Evolutionary conservation across 2,888 invertebrate species (phyloP), one percentile per base, ranked within the genome.

Genomic region (Hemaris fuciformis): DNA sequence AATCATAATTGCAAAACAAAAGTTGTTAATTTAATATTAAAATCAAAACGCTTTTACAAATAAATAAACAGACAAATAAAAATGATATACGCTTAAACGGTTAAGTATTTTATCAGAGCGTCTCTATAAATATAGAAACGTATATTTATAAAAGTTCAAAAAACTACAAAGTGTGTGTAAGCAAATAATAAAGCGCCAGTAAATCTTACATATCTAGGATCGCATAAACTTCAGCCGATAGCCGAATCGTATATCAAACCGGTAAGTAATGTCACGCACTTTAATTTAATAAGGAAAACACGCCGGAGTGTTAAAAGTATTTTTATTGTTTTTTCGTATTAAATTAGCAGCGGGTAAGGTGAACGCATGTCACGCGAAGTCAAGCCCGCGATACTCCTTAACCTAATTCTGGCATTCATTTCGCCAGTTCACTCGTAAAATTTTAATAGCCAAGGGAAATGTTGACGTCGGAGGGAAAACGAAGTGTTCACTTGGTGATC

Each of bases 381-480:
- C 80, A 69, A 74, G 73, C 81, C 81, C 81, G 77, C 74, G 78
- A 72, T 81, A 78, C 80, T 85, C 83, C 86, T 87, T 90, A 90
- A 90, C 90, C 90, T 86, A 88, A 89, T 91, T 91, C 86, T 77
- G 82, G 82, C 83, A 85, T 90, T 90, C 86, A 90, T 89, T 91
- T 88, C 84, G 81, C 82, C 88, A 88, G 85, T 83, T 89, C 87
- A 88, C 78, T 90, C 88, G 86, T 91, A 88, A 90, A 91, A 89
- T 85, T 89, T 91, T 91, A 91, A 91, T 89, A 83, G 85, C 82
- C 67, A 72, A 71, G 82, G 83, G 83, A 89, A 89, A 85, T 81
- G 80, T 80, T 79, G 82, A 73, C 76, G 81, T 77, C 80, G 79
- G 80, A 78, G 77, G 72, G 75, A 77, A 84, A 79, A 71, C 75